These are phyloP conservation scores for Mustela lutreola DNA, from an alignment of 2,113 vertebrate species.

Conservation along the genomic window DNA sequence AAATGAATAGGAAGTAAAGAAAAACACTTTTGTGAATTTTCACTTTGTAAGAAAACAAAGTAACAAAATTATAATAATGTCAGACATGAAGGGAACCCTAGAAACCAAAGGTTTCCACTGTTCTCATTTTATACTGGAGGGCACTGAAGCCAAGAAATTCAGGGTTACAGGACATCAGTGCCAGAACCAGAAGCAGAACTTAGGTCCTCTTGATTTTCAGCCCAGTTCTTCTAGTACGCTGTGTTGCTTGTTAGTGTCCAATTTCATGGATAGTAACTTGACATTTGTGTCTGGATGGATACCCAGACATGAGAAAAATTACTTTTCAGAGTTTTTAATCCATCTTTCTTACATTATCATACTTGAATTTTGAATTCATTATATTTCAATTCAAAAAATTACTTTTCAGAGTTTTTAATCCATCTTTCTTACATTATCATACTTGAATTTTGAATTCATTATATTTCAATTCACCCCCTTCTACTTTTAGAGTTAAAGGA, in stretches of 20 bases:
- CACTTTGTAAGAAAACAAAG: slow-evolving; percentile 11
- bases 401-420: not conserved
- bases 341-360: not conserved
- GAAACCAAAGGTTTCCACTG: not conserved
- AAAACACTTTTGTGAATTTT: slow-evolving; percentile 55
- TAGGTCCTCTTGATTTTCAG: not conserved
- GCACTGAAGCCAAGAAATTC: not conserved
- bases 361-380: not conserved
- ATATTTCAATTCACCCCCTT: slow-evolving; percentile 30
- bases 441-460: not conserved
- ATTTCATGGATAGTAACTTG: not conserved
- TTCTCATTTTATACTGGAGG: not conserved
- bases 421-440: not conserved
- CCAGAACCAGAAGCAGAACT: not conserved
- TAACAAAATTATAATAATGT: not conserved
- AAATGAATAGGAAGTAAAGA: slow-evolving; percentile 15
- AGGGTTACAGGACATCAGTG: not conserved
- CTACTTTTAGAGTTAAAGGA: not conserved
- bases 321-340: not conserved
- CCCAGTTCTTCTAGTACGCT: not conserved
- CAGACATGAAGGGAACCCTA: not conserved
- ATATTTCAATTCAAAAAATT: not conserved
- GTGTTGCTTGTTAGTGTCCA: not conserved
- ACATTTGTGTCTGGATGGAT: not conserved
- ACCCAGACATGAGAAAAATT: slow-evolving; percentile 6